A percentile compares a stretch with the other conserved stretches of the same genome.
These are phyloP conservation scores for Motacilla alba DNA, from an alignment of 2,113 vertebrate species.

Conservation along the genomic window DNA sequence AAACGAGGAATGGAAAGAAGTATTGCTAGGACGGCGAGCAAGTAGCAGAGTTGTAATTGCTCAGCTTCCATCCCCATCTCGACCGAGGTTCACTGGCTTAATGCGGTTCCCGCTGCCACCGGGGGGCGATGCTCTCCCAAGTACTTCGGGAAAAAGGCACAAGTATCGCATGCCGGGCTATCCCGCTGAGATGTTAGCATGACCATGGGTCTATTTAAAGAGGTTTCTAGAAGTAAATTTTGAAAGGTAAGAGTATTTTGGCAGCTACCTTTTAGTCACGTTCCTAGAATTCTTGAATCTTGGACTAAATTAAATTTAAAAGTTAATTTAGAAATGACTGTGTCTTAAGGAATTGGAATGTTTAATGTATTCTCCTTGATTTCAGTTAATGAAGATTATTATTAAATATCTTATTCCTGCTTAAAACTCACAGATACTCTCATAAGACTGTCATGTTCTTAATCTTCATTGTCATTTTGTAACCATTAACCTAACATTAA, in stretches of 20 bases:
- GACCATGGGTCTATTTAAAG: neutral
- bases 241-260: neutral
- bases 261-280: neutral
- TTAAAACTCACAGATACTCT: neutral
- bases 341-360: neutral
- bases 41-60: neutral
- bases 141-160: neutral
- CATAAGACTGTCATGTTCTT: neutral
- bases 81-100: fast-evolving
- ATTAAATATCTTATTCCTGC: neutral
- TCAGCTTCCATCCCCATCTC: too few species aligned
- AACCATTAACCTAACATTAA: neutral
- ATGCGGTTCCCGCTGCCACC: neutral
- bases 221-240: neutral
- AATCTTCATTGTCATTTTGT: neutral
- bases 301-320: neutral
- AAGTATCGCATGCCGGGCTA: neutral
- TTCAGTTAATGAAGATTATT: neutral
- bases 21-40: neutral
- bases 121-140: slow-evolving; percentile 36
- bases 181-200: neutral
- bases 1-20: neutral
- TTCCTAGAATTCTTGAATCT: neutral
- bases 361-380: slow-evolving; percentile 1
- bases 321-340: neutral